Base-by-base conservation (phyloP, 2,797 vertebrate genomes). In the Prunella strophiata region DNA sequence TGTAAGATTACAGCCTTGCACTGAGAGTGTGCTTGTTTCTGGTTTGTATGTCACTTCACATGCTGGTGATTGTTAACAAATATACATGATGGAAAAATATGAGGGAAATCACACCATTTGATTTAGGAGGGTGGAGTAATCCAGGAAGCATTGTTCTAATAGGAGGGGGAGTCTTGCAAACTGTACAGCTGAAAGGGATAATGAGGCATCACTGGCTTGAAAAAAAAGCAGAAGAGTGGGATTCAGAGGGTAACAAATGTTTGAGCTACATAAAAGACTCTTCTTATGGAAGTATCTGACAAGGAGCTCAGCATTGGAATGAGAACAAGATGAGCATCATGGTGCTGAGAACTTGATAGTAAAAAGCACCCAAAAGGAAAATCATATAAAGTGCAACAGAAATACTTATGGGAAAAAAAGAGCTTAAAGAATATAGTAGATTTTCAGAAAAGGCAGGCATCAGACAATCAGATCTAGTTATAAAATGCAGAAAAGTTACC, bases 341-440 rank as follows among this genome's bases (percentile, higher is more conserved):
- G 8, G 19, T 5, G 3, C 48, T 87, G 74, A 63, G 67, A 80
- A 79, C 34, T 81, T 21, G 15, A 54, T 34, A 80, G n/a, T 51
- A 77, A 89, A 94, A 89, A 68, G 15, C 61, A 78, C n/a, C 42
- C 32, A 51, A 75, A 93, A 87, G n/a, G 34, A 92, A 89, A 61
- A 80, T 61, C 73, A 66, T 84, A 58, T 51, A 30, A 91, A 92
- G 34, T 78, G 40, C 34, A 80, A 80, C 42, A 92, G 65, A 92
- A 92, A 87, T 75, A 65, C 43, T 88, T 75, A n/a, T 0, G 20
- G 34, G 38, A 42, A 34, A 91, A 93, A 79, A 93, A 85, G 29
- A 10, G 3, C 92, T 87, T 89, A 34, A 91, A 94, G 57, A 83
- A 72, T 54, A 79, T 84, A 38, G 15, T 55, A 47, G 8, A 43